Percentiles rank a stretch among this genome's conserved stretches.
These are phyloP conservation scores for Tholera decimalis DNA, from an alignment of 2,888 invertebrate species.

Conservation along the genomic window DNA sequence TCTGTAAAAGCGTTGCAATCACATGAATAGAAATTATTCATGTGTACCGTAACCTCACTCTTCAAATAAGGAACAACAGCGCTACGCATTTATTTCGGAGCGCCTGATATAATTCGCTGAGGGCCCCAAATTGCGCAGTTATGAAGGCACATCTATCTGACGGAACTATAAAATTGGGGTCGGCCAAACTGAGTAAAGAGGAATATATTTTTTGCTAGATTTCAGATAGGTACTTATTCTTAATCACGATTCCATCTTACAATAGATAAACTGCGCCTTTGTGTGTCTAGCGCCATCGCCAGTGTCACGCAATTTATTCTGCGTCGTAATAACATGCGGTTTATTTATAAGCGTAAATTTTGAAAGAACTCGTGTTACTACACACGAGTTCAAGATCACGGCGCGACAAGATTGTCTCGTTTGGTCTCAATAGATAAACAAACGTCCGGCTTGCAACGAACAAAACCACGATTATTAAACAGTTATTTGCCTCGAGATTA, in stretches of 20 bases:
- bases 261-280: slow-evolving; percentile 6
- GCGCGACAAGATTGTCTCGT: slow-evolving; percentile 60
- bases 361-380: slow-evolving; percentile 20
- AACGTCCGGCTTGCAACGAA: slow-evolving; percentile 73
- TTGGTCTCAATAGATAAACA: slow-evolving; percentile 68
- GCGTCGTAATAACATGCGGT: slow-evolving; percentile 31
- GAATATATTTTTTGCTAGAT: no score
- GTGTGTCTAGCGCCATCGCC: slow-evolving; percentile 14
- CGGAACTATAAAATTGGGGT: slow-evolving; percentile 32
- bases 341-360: slow-evolving; percentile 34
- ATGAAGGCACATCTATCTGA: slow-evolving; percentile 12
- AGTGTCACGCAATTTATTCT: slow-evolving; percentile 18
- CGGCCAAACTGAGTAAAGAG: no score
- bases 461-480: slow-evolving; percentile 22
- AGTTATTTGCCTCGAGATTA: slow-evolving; percentile 43
- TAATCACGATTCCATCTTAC: neutral
- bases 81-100: neutral
- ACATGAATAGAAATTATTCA: neutral
- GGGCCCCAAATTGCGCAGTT: slow-evolving; percentile 37
- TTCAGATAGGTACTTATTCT: neutral
- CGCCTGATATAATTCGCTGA: slow-evolving; percentile 6
- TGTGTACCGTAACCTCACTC: neutral
- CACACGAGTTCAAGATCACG: slow-evolving; percentile 73
- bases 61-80: neutral
- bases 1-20: neutral